phyloP scores from a whole-genome alignment of 1,140 invertebrate species.

The Harpegnathos saltator region DNA sequence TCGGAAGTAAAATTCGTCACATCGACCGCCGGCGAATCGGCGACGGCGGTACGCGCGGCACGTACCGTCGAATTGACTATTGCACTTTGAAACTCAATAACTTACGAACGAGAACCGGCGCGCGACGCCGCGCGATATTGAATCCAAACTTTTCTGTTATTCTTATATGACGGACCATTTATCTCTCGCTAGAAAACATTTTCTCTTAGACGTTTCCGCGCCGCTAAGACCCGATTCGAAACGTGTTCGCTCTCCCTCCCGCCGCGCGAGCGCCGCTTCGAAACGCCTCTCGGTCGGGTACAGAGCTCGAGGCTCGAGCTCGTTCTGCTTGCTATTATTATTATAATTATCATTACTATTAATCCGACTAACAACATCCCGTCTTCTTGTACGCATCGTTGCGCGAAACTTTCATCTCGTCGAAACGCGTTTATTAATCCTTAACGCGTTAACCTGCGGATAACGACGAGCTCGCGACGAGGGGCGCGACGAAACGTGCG shows the following conservation, averaged over 20 bases:
- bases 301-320: too few species aligned
- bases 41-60: slow-evolving; percentile 40
- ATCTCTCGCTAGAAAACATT: slow-evolving; percentile 46
- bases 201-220: slow-evolving; percentile 30
- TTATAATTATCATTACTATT: too few species aligned
- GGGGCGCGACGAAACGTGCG: slow-evolving; percentile 40
- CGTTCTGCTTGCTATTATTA: too few species aligned
- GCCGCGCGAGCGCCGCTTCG: neutral
- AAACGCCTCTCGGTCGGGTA: neutral
- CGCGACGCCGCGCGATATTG: slow-evolving; percentile 59
- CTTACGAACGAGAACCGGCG: slow-evolving; percentile 48
- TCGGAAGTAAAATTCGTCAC: slow-evolving; percentile 67
- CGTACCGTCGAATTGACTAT: slow-evolving; percentile 58
- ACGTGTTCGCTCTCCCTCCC: neutral
- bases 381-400: too few species aligned
- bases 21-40: slow-evolving; percentile 45
- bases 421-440: neutral
- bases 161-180: slow-evolving; percentile 48
- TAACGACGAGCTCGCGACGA: slow-evolving; percentile 19
- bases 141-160: slow-evolving; percentile 62
- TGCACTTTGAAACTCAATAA: slow-evolving; percentile 67
- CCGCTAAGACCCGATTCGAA: slow-evolving; percentile 30
- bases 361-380: too few species aligned
- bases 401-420: neutral
- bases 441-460: slow-evolving; percentile 45